Conservation (phyloP, 1,140 invertebrate genomes). For the Carcinoscorpius rotundicauda region DNA sequence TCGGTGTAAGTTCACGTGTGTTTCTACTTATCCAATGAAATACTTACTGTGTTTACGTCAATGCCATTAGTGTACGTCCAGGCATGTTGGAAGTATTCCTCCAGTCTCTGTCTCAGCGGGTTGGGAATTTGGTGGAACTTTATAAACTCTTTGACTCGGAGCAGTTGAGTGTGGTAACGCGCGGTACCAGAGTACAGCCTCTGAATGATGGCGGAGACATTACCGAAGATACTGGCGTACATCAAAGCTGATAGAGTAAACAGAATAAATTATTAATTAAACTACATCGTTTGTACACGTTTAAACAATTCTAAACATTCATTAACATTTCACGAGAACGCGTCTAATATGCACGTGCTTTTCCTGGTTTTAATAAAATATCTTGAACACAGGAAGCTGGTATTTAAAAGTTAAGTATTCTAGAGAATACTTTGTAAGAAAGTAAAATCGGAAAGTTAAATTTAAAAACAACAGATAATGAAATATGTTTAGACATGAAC, state of each 20-base stretch:
- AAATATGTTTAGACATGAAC: too few relatives aligned
- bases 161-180: slow-evolving; percentile 93
- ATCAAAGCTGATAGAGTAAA: slow-evolving; percentile 62
- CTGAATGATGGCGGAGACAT: slow-evolving; percentile 94
- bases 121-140: slow-evolving; percentile 95
- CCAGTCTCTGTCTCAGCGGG: slow-evolving; percentile 73
- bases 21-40: background rate
- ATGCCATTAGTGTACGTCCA: slow-evolving; percentile 99
- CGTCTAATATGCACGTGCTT: too few relatives aligned
- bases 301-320: too few relatives aligned
- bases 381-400: too few relatives aligned
- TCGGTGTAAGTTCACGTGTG: too few relatives aligned
- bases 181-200: slow-evolving; percentile 94
- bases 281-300: too few relatives aligned
- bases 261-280: background rate
- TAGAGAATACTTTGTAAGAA: too few relatives aligned
- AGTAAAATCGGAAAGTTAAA: too few relatives aligned
- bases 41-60: slow-evolving; percentile 51
- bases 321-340: too few relatives aligned
- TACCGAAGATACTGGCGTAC: slow-evolving; percentile 99
- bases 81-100: slow-evolving; percentile 94
- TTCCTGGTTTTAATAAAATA: too few relatives aligned
- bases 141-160: slow-evolving; percentile 93
- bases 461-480: too few relatives aligned
- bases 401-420: too few relatives aligned